Evolutionary conservation across 2,888 invertebrate genomes (phyloP).

Genomic region (Ceriagrion tenellum): DNA sequence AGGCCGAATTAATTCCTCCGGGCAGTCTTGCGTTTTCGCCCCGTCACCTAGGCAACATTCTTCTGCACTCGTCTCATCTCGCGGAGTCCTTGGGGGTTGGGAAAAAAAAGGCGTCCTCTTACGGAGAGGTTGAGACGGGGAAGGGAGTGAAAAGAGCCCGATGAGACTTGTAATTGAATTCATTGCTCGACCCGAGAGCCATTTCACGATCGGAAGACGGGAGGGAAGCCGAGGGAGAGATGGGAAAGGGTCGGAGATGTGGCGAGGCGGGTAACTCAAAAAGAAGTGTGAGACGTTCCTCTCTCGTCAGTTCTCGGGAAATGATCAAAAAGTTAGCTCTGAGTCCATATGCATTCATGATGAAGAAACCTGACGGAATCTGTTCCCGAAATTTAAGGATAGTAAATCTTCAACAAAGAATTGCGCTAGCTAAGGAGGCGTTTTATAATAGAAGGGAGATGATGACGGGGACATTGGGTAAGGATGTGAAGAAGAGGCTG

Average conservation of each 20-base stretch:
- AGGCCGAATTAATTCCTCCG: slow-evolving; percentile 29
- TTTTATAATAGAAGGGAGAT: no score
- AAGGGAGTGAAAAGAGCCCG: not conserved
- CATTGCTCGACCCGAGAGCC: not conserved
- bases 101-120: not conserved
- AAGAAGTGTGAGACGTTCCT: not conserved
- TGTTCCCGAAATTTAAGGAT: not conserved
- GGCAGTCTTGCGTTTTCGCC: slow-evolving; percentile 37
- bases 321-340: no score
- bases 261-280: not conserved
- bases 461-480: no score
- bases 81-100: slow-evolving; percentile 25
- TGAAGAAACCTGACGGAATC: not conserved
- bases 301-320: no score
- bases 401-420: not conserved
- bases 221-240: not conserved
- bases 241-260: not conserved
- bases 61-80: slow-evolving; percentile 34
- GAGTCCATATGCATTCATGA: not conserved
- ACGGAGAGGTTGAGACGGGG: not conserved
- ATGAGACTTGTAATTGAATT: slow-evolving; percentile 39
- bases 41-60: slow-evolving; percentile 46
- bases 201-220: not conserved
- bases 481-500: no score
- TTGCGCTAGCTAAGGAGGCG: no score